A percentile compares a stretch with the other conserved stretches of the same genome.
Evolutionary conservation across 2,113 vertebrate genomes (phyloP).

Genomic region (Grallaria varia): DNA sequence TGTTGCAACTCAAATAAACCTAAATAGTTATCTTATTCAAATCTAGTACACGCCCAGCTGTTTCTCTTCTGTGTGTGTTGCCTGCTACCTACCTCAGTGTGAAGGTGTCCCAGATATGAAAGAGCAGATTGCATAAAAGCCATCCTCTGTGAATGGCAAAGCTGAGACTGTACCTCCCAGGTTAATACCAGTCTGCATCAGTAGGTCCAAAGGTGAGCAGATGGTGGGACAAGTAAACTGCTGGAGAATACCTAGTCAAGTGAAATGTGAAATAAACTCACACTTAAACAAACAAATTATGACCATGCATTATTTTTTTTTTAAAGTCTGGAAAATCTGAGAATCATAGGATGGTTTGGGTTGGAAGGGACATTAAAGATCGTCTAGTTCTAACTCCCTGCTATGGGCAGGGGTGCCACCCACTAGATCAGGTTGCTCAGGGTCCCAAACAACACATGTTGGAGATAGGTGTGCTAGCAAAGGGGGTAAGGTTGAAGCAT

Average conservation of each 20-base stretch:
- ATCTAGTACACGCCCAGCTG: neutral
- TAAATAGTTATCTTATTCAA: neutral
- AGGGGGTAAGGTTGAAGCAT: neutral
- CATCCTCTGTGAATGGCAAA: neutral
- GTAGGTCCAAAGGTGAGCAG: neutral
- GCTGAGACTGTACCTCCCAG: neutral
- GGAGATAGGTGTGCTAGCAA: neutral
- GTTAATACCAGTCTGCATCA: neutral
- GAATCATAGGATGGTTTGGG: neutral
- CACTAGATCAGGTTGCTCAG: neutral
- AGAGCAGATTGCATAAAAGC: neutral
- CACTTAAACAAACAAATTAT: neutral
- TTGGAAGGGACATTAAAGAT: neutral
- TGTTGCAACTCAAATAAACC: neutral
- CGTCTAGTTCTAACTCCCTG: neutral
- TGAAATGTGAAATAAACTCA: neutral
- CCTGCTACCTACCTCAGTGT: neutral
- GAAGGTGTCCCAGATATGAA: neutral
- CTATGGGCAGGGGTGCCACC: neutral
- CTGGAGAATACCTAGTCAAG: neutral
- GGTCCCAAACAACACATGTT: neutral
- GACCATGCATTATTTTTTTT: neutral
- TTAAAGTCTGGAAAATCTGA: neutral
- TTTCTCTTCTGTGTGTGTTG: neutral
- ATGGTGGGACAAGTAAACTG: rapidly evolving